Evolutionary conservation across 2,888 invertebrate genomes (phyloP).

Genomic region (Panopea generosa): DNA sequence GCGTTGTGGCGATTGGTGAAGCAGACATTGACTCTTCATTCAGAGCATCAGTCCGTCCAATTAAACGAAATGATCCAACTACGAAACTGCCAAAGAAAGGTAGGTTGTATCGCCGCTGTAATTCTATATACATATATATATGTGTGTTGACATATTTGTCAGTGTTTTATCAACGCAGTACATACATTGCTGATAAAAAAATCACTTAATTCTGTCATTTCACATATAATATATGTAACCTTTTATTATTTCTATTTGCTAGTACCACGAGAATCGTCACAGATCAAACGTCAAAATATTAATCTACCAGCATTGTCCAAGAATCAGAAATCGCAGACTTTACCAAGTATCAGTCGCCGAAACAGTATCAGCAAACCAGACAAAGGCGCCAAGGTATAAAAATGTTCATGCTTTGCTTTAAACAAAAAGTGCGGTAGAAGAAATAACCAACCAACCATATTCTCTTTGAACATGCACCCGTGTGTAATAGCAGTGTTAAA

Average conservation of each 20-base stretch:
- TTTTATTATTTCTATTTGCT: neutral
- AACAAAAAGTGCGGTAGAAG: too few relatives aligned
- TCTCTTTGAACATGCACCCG: too few relatives aligned
- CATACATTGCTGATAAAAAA: neutral
- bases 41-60: conserved; percentile 11
- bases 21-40: neutral
- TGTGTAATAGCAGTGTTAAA: too few relatives aligned
- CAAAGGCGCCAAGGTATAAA: too few relatives aligned
- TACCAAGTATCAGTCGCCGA: too few relatives aligned
- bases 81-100: conserved; percentile 14
- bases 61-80: conserved; percentile 1
- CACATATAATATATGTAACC: too few relatives aligned
- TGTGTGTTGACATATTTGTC: neutral
- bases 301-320: conserved; percentile 49
- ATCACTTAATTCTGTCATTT: too few relatives aligned
- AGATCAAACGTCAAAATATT: conserved; percentile 28
- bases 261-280: conserved; percentile 17
- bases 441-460: too few relatives aligned
- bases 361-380: too few relatives aligned
- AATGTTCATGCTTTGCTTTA: too few relatives aligned
- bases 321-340: conserved; percentile 26
- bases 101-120: neutral
- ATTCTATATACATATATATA: neutral
- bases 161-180: neutral
- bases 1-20: conserved; percentile 20